phyloP scores from a whole-genome alignment of 1,140 invertebrate genomes.

The Bombus huntii region DNA sequence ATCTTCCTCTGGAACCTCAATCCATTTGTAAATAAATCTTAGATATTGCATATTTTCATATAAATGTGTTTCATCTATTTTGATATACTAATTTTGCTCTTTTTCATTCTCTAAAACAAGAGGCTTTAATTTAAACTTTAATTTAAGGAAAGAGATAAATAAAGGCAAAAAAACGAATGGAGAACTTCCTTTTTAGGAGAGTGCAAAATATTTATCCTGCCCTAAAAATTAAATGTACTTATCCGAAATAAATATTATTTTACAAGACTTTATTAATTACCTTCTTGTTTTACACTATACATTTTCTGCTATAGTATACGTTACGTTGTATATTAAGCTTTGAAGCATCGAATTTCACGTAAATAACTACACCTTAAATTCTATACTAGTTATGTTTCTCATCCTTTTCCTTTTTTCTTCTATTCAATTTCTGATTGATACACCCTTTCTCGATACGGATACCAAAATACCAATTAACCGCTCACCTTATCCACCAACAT shows the following conservation, averaged over 20 bases:
- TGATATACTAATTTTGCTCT: not conserved
- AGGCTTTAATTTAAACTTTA: not conserved
- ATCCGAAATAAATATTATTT: not conserved
- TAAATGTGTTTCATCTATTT: not conserved
- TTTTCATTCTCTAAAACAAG: not conserved
- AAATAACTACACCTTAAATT: constrained; percentile 4
- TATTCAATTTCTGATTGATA: constrained; percentile 3
- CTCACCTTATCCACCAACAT: not conserved
- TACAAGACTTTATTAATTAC: not conserved
- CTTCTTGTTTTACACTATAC: not conserved
- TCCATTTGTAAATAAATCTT: not conserved
- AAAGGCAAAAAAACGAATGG: not conserved
- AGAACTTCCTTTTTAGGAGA: not conserved
- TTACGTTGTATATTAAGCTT: not conserved
- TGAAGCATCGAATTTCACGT: not conserved
- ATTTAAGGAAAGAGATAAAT: not conserved
- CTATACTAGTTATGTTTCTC: too few relatives aligned
- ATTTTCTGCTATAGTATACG: not conserved
- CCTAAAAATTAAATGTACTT: too few relatives aligned
- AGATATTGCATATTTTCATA: too few relatives aligned
- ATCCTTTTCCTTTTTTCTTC: too few relatives aligned
- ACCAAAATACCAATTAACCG: constrained; percentile 9
- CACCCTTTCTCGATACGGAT: not conserved
- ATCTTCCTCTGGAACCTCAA: not conserved
- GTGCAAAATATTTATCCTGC: too few relatives aligned